Conservation (phyloP, 2,113 vertebrate genomes). For the Mohoua ochrocephala region DNA sequence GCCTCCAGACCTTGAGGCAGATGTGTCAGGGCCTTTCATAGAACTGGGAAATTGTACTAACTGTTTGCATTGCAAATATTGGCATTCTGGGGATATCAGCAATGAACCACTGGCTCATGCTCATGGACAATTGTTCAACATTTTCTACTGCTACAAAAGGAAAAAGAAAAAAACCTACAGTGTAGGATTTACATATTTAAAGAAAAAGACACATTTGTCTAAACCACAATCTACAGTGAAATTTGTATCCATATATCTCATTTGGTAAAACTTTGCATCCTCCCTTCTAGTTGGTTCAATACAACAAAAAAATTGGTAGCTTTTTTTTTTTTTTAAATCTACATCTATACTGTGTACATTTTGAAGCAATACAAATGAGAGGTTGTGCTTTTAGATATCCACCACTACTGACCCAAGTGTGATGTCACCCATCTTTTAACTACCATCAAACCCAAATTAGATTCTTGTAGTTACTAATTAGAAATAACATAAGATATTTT, state of each 20-base stretch:
- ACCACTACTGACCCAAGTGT: conserved; percentile 70
- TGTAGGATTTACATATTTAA: conserved; percentile 81
- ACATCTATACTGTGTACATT: conserved; percentile 79
- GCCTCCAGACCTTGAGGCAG: conserved; percentile 65
- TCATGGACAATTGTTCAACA: conserved; percentile 80
- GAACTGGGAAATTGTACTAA: conserved; percentile 74
- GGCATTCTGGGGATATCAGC: conserved; percentile 83
- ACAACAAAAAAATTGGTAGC: conserved; percentile 78
- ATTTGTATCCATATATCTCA: conserved; percentile 78
- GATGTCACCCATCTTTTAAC: conserved; percentile 69
- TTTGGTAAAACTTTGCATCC: conserved; percentile 86
- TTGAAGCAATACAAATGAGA: conserved; percentile 84
- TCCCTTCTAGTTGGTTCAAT: conserved; percentile 77
- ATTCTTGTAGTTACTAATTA: conserved; percentile 59
- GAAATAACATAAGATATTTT: conserved; percentile 42
- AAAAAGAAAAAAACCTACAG: conserved; percentile 71
- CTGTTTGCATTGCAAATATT: conserved; percentile 83
- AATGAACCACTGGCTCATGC: conserved; percentile 77
- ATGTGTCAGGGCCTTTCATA: conserved; percentile 73
- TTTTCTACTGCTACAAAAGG: conserved; percentile 83
- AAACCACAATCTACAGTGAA: conserved; percentile 77
- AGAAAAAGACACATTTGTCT: conserved; percentile 78
- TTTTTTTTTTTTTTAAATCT: conserved; percentile 68
- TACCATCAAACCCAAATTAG: conserved; percentile 54
- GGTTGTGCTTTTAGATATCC: conserved; percentile 76